Base-by-base conservation (phyloP, 2,888 invertebrate genomes). In the Troides aeacus region DNA sequence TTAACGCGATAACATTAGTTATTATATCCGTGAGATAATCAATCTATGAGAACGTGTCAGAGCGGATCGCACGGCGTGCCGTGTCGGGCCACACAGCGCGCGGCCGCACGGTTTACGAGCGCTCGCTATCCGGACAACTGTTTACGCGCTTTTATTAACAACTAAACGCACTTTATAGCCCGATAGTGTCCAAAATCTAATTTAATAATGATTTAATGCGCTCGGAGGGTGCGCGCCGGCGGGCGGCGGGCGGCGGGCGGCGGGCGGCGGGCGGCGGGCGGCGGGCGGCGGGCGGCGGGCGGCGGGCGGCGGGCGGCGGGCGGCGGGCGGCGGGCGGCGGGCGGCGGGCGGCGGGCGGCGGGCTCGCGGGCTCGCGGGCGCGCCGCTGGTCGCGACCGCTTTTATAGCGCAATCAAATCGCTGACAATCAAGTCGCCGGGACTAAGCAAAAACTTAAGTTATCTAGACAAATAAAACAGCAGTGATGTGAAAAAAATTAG, bases 91-190 rank as follows among this genome's bases (percentile, higher is more conserved):
- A 86, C 84, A 81, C 82, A 81, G 74, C 71, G 76, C 65, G 82
- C 82, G 81, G 74, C 76, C 76, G 75, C 56, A 42, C 70, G 64
- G 74, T 84, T 85, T 82, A 87, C 81, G 84, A 85, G 74, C 77
- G 75, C 72, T 76, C 72, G 74, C 74, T 72, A 75, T 72, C 78
- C 75, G 78, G 74, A 79, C 84, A 81, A 82, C 82, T 80, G 82
- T 86, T 86, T 81, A 85, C 81, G 79, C 79, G 75, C 78, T 79
- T 86, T 87, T 87, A 87, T 86, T 79, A 87, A 84, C 84, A 82
- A 83, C 82, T 81, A 83, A 84, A 84, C 79, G 77, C 76, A 79
- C 75, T 87, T 87, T 85, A 87, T 76, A 74, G 81, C 82, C 78
- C 72, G 72, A 69, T 75, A 78, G 75, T 78, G 76, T 77, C 81